A percentile compares a stretch with the other conserved stretches of the same genome.
Conservation (phyloP, 53 echinoderm and acorn worm genomes). For the Astropecten irregularis region DNA sequence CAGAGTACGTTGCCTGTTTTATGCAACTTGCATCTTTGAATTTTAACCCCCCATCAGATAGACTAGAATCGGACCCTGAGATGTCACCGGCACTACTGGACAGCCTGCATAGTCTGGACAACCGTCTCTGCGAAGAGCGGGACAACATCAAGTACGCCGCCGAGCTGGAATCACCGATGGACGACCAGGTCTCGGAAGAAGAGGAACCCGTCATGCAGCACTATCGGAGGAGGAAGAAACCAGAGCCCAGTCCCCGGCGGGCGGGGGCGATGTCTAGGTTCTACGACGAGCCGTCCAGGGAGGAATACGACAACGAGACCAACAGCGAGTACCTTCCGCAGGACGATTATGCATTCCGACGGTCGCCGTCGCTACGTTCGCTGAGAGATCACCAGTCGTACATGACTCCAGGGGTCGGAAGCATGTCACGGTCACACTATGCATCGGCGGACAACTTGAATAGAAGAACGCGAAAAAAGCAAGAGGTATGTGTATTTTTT, state of each 20-base stretch:
- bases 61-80: constrained; percentile 23
- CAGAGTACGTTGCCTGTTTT: no score
- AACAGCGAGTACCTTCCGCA: constrained; percentile 25
- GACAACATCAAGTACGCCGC: constrained; percentile 28
- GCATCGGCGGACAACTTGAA: constrained; percentile 78
- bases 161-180: constrained; percentile 15
- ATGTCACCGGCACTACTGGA: constrained; percentile 54
- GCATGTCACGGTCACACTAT: constrained; percentile 51
- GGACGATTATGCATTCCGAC: background rate
- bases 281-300: constrained; percentile 19
- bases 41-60: constrained; percentile 16
- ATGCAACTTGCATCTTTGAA: no score
- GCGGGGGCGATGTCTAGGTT: background rate
- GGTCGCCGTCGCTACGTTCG: constrained; percentile 38
- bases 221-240: constrained; percentile 37
- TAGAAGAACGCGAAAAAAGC: constrained; percentile 47
- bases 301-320: constrained; percentile 56
- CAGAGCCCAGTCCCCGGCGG: constrained; percentile 24
- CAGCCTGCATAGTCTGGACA: constrained; percentile 82
- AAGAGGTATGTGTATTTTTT: constrained; percentile 40
- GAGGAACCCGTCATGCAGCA: constrained; percentile 25
- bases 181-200: constrained; percentile 1
- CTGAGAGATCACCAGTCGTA: constrained; percentile 6
- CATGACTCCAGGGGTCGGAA: background rate
- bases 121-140: constrained; percentile 71